Percentiles rank a stretch among this genome's conserved stretches.
These are phyloP conservation scores for Calameuta pallipes DNA, from an alignment of 2,888 invertebrate species.

Conservation along the genomic window DNA sequence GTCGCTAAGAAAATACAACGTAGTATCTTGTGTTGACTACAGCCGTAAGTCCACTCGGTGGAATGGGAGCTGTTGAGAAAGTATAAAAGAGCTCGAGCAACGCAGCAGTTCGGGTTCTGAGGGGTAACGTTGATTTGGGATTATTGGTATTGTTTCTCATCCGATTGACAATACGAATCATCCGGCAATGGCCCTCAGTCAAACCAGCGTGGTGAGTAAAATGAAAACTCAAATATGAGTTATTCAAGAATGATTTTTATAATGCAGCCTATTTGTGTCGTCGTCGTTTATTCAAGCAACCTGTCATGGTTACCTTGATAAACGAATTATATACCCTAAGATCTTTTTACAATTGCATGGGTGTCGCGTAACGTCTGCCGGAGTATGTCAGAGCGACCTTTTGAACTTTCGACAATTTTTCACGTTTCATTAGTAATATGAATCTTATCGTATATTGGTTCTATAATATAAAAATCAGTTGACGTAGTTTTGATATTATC, in stretches of 20 bases:
- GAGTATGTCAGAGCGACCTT: background rate
- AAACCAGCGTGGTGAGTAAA: constrained; percentile 74
- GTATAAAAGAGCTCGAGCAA: constrained; percentile 63
- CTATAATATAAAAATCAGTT: background rate
- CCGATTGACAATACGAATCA: constrained; percentile 62
- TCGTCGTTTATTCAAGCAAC: constrained; percentile 16
- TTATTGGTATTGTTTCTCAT: constrained; percentile 59
- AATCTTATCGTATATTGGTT: background rate
- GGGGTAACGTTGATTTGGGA: constrained; percentile 54
- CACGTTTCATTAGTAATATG: background rate
- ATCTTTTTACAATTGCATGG: background rate
- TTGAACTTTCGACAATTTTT: background rate
- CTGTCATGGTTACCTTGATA: constrained; percentile 21
- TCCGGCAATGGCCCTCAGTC: constrained; percentile 76
- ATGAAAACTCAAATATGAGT: constrained; percentile 26
- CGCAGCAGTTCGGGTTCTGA: constrained; percentile 57
- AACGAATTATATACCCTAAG: background rate
- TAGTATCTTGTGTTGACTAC: constrained; percentile 12
- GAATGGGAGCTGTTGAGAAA: constrained; percentile 60
- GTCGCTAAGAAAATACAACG: background rate
- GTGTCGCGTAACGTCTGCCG: background rate
- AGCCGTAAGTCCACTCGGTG: constrained; percentile 31
- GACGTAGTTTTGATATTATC: background rate
- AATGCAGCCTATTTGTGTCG: constrained; percentile 19
- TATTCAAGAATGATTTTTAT: background rate